A percentile compares a stretch with the other conserved stretches of the same genome.
These are phyloP conservation scores for Trilocha varians DNA, from an alignment of 2,888 invertebrate genomes.

Conservation along the genomic window DNA sequence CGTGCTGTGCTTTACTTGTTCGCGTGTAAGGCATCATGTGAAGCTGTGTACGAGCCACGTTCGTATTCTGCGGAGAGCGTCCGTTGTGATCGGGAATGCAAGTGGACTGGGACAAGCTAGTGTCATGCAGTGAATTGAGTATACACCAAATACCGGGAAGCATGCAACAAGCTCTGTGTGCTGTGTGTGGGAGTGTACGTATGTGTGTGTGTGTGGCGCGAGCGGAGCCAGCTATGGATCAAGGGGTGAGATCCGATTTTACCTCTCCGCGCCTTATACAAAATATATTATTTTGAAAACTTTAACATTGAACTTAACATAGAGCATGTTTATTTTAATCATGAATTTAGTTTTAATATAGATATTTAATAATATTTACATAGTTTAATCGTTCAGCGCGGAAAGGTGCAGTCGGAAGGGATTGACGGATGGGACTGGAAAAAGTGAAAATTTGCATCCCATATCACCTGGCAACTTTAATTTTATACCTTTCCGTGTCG, in stretches of 20 bases:
- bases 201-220: conserved; percentile 62
- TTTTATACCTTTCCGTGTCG: conserved; percentile 74
- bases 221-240: conserved; percentile 67
- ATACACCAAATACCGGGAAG: conserved; percentile 48
- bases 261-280: conserved; percentile 38
- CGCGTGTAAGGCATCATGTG: conserved; percentile 67
- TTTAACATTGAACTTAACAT: too few species aligned
- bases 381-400: conserved; percentile 29
- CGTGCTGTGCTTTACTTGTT: conserved; percentile 63
- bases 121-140: conserved; percentile 62
- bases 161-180: conserved; percentile 61
- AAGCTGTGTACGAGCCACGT: conserved; percentile 60
- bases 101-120: conserved; percentile 59
- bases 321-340: too few species aligned
- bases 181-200: conserved; percentile 37
- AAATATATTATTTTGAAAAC: too few species aligned
- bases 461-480: conserved; percentile 70
- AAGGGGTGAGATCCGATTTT: conserved; percentile 43
- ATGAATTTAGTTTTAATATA: too few species aligned
- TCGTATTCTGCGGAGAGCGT: conserved; percentile 40
- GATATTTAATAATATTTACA: background rate
- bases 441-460: conserved; percentile 67
- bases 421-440: conserved; percentile 54
- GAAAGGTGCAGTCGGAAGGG: conserved; percentile 49
- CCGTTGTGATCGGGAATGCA: conserved; percentile 72